These are phyloP conservation scores for Phyllostomus discolor DNA, from an alignment of 2,113 vertebrate species.

Conservation along the genomic window DNA sequence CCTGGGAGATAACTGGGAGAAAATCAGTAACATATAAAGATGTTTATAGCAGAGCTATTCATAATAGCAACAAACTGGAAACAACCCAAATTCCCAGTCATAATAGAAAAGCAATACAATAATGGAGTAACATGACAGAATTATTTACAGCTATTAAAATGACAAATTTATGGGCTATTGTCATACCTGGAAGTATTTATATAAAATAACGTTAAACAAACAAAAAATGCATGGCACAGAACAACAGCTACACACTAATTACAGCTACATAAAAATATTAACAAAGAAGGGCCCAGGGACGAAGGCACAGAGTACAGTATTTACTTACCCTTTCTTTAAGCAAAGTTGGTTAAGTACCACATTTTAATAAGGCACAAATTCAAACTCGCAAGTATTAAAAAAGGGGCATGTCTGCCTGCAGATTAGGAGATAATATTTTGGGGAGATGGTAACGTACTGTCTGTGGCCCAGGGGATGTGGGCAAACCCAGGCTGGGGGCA, in stretches of 20 bases:
- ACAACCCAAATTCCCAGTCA: slow-evolving; percentile 47
- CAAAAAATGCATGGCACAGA: not conserved
- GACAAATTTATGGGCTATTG: not conserved
- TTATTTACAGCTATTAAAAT: slow-evolving; percentile 37
- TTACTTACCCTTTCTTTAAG: not conserved
- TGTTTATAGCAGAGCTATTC: slow-evolving; percentile 39
- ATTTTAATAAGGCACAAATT: not conserved
- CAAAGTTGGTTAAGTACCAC: not conserved
- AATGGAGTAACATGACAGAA: slow-evolving; percentile 18
- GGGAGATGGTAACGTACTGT: not conserved
- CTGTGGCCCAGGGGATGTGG: not conserved
- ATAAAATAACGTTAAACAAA: not conserved
- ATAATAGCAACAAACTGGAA: slow-evolving; percentile 55
- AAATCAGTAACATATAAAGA: not conserved
- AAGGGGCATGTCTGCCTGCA: not conserved
- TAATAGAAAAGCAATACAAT: not conserved
- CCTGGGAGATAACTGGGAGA: slow-evolving; percentile 7
- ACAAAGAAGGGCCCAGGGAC: not conserved
- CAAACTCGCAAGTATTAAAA: not conserved
- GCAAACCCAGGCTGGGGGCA: not conserved
- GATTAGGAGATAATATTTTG: not conserved
- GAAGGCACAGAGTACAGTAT: not conserved
- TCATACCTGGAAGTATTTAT: not conserved
- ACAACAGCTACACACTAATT: not conserved
- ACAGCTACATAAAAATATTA: not conserved